Evolutionary conservation across 2,113 vertebrate species (phyloP), one percentile per base, ranked within the genome.

Genomic region (Podiceps cristatus): DNA sequence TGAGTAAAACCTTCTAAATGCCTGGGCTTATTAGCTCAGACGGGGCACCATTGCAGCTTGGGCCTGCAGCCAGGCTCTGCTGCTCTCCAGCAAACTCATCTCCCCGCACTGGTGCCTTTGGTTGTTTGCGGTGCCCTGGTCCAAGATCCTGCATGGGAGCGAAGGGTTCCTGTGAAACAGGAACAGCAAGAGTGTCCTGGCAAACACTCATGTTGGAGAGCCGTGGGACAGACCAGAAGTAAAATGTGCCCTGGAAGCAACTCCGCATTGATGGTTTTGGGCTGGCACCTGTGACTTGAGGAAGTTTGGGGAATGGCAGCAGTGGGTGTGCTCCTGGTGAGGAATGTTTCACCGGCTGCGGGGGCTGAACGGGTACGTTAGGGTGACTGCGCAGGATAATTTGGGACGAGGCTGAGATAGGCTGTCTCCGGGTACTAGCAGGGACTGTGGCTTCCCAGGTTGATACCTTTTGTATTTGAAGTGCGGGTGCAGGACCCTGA

Each of bases 271-370:
- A 2, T 50, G 50, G 2, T 67, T 59, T 69, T n/a, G 52, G 50
- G 47, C 7, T 66, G 50, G 33, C 58, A 11, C 22, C 42, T 31
- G 40, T 77, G 76, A 24, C 37, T 53, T 5, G 9, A 44, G 53
- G 55, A 87, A 8, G 9, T 56, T 74, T 52, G 24, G 47, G 44
- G 52, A 13, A 2, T 55, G 35, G 42, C 55, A 9, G 4, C 11
- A 56, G 3, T 29, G 37, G 7, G 14, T 40, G 22, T 37, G 37
- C 18, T n/a, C 18, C 24, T 1, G 2, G 22, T 23, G 62, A 68
- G n/a, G 45, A n/a, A 5, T 0, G 0, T 29, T 59, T 28, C 31
- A 0, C 7, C 5, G 0, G 3, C 60, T 24, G 9, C 15, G 6
- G 10, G 33, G 24, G 20, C 31, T 59, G 35, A 22, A 27, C 29